A percentile compares a stretch with the other conserved stretches of the same genome.
Evolutionary conservation across 2,797 vertebrate species (phyloP).

Genomic region (Pachyuromys duprasi): DNA sequence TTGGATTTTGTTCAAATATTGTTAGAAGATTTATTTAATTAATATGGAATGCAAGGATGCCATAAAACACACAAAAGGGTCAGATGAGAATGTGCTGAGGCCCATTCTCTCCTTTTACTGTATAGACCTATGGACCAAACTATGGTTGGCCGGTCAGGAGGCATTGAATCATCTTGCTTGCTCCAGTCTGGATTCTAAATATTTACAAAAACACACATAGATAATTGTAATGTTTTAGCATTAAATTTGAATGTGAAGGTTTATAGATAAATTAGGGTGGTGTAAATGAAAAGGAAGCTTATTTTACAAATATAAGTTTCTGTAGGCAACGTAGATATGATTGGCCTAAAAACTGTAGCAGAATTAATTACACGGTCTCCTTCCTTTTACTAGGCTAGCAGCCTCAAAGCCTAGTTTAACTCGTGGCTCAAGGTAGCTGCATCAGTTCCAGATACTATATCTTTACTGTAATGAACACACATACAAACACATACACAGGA

Average conservation of each 20-base stretch:
- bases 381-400: not conserved
- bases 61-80: no score
- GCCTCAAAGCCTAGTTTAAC: not conserved
- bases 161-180: not conserved
- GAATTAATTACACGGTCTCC: not conserved
- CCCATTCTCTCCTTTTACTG: not conserved
- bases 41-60: not conserved
- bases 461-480: not conserved
- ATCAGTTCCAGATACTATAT: not conserved
- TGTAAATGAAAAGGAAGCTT: not conserved
- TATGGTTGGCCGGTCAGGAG: not conserved
- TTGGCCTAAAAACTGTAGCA: not conserved
- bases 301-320: constrained; percentile 10
- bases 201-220: not conserved
- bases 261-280: not conserved
- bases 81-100: no score
- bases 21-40: not conserved
- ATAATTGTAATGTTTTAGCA: not conserved
- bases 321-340: not conserved
- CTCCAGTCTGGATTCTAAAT: not conserved
- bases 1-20: not conserved
- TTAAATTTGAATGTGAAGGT: not conserved
- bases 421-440: not conserved
- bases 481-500: not conserved
- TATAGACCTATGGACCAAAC: not conserved